Evolutionary conservation across 1,140 invertebrate genomes (phyloP), one percentile per base, ranked within the genome.

Genomic region (Liolophura sinensis): DNA sequence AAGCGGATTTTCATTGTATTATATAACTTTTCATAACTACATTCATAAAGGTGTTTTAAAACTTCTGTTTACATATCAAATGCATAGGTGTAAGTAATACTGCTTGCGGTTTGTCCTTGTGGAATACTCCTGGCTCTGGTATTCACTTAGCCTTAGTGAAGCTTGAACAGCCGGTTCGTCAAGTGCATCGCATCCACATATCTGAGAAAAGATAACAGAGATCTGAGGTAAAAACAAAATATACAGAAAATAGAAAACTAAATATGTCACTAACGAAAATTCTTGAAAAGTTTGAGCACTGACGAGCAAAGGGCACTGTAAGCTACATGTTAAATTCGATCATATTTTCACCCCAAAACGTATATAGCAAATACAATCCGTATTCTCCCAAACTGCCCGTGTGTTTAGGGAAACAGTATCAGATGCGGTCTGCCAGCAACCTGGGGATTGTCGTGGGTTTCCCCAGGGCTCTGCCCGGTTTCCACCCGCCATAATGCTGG

Each of bases 121-220:
- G 31, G 31, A 40, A 40, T 40, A 40, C 31, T 40, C 31, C 3
- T 40, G 31, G 31, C 31, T 40, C 31, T 40, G 31, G 31, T 40
- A 9, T 40, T 9, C 9, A 5, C 31, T 40, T 9, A 40, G 31
- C 31, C 9, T 40, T 40, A 79, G 61, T 78, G 72, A 16, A 79
- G 63, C 55, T 71, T 76, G 67, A 78, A 79, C 12, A 78, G 66
- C 63, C 73, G 67, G 64, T 79, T 77, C 27, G 77, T 79, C 46
- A 64, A 62, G 57, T 78, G 74, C 78, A 80, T 80, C 46, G 78
- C 77, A 65, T 78, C 75, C 12, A 75, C 76, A 72, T 78, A 80
- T 65, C 78, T 79, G 68, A 57, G 75, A 78, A 18, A 63, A 62
- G 62, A 60, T 27, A 60, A 67, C 50, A 62, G 54, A 54, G 40